Percentiles rank a stretch among this genome's conserved stretches.
These are phyloP conservation scores for Microdon myrmicae DNA, from an alignment of 2,888 invertebrate genomes.

Conservation along the genomic window DNA sequence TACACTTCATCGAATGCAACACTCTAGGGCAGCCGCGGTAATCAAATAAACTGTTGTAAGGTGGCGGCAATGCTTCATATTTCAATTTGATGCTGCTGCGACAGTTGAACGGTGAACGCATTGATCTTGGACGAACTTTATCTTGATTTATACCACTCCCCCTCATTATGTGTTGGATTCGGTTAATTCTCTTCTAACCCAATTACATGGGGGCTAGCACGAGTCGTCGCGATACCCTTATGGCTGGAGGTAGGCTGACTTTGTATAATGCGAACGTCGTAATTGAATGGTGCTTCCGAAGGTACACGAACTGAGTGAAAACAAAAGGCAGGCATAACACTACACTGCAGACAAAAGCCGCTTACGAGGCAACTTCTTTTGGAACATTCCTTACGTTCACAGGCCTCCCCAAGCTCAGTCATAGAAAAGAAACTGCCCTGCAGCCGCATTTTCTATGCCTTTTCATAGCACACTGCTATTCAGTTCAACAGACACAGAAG, in stretches of 20 bases:
- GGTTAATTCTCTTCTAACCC: conserved; percentile 25
- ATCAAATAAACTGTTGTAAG: no score
- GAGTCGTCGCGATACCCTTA: no score
- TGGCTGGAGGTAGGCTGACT: conserved; percentile 30
- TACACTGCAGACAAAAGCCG: conserved; percentile 31
- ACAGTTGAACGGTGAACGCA: no score
- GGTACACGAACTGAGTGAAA: conserved; percentile 43
- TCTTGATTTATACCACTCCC: no score
- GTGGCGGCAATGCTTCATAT: no score
- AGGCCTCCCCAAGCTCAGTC: conserved; percentile 16
- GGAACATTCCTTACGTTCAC: conserved; percentile 28
- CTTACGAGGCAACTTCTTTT: conserved; percentile 25
- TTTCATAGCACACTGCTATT: conserved; percentile 35
- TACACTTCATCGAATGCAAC: no score
- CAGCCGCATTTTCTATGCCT: conserved; percentile 28
- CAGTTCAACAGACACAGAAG: conserved; percentile 44
- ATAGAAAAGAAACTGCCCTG: conserved; percentile 10
- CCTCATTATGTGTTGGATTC: conserved; percentile 13
- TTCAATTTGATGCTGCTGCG: no score
- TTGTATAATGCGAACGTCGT: conserved; percentile 40
- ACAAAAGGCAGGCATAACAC: conserved; percentile 39
- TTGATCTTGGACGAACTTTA: no score
- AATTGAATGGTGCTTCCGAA: conserved; percentile 37
- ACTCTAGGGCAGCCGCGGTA: no score
- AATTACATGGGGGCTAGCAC: conserved; percentile 35